These are phyloP conservation scores for Amaurobius ferox DNA, from an alignment of 2,888 invertebrate genomes.

Conservation along the genomic window DNA sequence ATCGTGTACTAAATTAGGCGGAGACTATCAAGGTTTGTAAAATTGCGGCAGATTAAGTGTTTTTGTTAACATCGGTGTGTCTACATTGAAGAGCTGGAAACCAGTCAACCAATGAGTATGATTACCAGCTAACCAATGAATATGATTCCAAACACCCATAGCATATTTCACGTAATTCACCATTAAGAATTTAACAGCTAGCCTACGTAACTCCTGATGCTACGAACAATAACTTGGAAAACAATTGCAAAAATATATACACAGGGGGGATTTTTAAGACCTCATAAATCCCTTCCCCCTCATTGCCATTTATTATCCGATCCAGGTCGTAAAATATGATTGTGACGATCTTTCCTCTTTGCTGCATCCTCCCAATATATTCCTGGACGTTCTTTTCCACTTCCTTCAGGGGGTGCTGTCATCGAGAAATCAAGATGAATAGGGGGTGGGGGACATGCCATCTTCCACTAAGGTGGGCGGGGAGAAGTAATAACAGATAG, in stretches of 20 bases:
- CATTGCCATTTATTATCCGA: slow-evolving; percentile 59
- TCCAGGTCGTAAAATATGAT: slow-evolving; percentile 63
- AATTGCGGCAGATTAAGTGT: no score
- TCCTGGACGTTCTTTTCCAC: slow-evolving; percentile 5
- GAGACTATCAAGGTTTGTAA: no score
- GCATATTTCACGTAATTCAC: no score
- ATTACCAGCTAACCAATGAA: no score
- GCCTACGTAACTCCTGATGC: no score
- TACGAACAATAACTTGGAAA: background rate
- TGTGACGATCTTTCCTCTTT: slow-evolving; percentile 45
- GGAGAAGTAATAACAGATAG: slow-evolving; percentile 25
- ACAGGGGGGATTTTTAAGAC: slow-evolving; percentile 53
- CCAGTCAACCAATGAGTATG: no score
- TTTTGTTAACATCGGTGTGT: no score
- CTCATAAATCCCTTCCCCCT: slow-evolving; percentile 62
- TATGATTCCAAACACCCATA: no score
- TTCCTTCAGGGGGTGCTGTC: slow-evolving; percentile 58
- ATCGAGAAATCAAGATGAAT: slow-evolving; percentile 69
- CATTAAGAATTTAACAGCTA: no score
- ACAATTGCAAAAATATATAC: slow-evolving; percentile 22
- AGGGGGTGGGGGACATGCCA: slow-evolving; percentile 20
- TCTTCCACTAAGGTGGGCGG: slow-evolving; percentile 18
- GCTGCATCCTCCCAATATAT: background rate
- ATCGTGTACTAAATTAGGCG: no score
- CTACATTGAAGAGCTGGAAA: no score